Percentiles rank a stretch among this genome's conserved stretches.
Evolutionary conservation across 1,140 invertebrate species (phyloP).

Genomic region (Probaryconus sp.): DNA sequence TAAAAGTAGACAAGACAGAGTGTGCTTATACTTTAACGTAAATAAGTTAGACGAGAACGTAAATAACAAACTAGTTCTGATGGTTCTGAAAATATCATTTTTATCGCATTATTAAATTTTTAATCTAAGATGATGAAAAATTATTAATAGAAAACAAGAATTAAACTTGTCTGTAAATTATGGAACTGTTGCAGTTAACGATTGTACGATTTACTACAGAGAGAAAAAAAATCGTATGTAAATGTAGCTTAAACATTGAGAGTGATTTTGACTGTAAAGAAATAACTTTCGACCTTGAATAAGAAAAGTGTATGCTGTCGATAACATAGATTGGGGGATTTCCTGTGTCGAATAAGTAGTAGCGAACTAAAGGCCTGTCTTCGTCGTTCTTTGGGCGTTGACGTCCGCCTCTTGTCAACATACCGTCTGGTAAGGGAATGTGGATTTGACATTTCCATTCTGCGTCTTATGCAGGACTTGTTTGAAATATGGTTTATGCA

Average conservation of each 20-base stretch:
- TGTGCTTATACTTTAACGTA: background rate
- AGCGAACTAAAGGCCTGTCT: constrained; percentile 10
- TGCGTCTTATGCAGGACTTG: constrained; percentile 50
- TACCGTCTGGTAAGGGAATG: constrained; percentile 16
- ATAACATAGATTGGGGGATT: constrained; percentile 2
- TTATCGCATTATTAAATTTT: no score
- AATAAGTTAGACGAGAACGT: no score
- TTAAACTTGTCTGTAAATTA: no score
- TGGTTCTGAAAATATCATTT: no score
- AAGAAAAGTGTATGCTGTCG: constrained; percentile 10
- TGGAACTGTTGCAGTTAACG: no score
- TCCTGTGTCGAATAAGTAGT: constrained; percentile 7
- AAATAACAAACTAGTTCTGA: no score
- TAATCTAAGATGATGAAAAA: no score
- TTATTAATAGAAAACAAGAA: no score
- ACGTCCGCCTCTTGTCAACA: constrained; percentile 26
- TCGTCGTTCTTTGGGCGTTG: constrained; percentile 16
- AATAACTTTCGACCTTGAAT: constrained; percentile 1
- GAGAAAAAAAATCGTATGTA: no score
- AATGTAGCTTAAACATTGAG: no score
- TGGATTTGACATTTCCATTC: constrained; percentile 69
- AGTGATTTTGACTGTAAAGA: no score
- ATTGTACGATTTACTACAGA: no score
- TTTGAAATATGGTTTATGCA: constrained; percentile 62
- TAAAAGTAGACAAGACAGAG: background rate